These are phyloP conservation scores for Elegia similella DNA, from an alignment of 2,888 invertebrate species.

Conservation along the genomic window DNA sequence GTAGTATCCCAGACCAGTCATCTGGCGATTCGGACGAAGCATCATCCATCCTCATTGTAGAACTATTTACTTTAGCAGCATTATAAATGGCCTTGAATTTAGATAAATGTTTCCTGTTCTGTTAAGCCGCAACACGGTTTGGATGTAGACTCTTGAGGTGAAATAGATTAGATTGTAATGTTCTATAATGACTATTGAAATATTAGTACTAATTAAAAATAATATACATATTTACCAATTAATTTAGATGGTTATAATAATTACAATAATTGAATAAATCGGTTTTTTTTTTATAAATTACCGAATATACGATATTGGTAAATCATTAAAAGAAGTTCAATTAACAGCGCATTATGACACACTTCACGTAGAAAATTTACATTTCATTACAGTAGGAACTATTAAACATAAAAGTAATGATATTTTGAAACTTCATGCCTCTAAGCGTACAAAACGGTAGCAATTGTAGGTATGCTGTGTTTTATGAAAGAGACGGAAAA, in stretches of 20 bases:
- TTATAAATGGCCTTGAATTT: slow-evolving; percentile 55
- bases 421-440: no score
- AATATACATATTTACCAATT: background rate
- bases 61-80: slow-evolving; percentile 57
- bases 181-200: background rate
- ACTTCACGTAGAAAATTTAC: no score
- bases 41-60: slow-evolving; percentile 67
- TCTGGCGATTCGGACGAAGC: slow-evolving; percentile 56
- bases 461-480: no score
- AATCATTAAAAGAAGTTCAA: no score
- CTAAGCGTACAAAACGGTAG: no score
- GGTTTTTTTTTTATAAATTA: background rate
- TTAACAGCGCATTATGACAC: no score
- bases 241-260: background rate
- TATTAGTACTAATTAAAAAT: background rate
- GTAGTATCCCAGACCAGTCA: slow-evolving; percentile 56
- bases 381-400: no score
- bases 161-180: slow-evolving; percentile 12
- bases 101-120: slow-evolving; percentile 48
- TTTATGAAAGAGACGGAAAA: no score
- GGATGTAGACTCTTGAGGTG: slow-evolving; percentile 10
- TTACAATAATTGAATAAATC: background rate
- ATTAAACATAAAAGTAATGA: no score
- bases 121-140: slow-evolving; percentile 29
- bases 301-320: no score